Evolutionary conservation across 2,113 vertebrate species (phyloP).

Genomic region (Tympanuchus pallidicinctus): DNA sequence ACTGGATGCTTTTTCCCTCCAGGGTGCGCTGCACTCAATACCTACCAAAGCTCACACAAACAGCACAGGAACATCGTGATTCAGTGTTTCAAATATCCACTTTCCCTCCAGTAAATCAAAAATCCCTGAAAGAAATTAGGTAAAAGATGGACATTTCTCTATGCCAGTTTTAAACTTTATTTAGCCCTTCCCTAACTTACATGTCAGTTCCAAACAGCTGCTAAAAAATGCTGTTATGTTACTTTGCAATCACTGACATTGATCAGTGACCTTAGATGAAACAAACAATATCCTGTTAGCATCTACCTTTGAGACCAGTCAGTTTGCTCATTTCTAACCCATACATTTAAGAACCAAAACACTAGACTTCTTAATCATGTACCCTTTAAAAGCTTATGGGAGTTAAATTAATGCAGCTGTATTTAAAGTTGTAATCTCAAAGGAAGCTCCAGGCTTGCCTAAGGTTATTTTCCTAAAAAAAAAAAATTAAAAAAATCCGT

Average conservation of each 20-base stretch:
- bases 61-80: not conserved
- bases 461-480: not conserved
- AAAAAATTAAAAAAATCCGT: not conserved
- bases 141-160: not conserved
- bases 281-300: not conserved
- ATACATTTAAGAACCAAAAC: not conserved
- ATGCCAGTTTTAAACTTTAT: not conserved
- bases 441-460: not conserved
- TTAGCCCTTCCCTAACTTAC: not conserved
- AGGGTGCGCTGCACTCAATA: not conserved
- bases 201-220: not conserved
- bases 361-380: not conserved
- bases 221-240: not conserved
- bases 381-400: not conserved
- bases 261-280: not conserved
- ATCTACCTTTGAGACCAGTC: not conserved
- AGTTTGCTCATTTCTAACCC: not conserved
- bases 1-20: not conserved
- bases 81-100: not conserved
- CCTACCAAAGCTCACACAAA: not conserved
- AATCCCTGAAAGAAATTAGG: not conserved
- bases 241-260: not conserved
- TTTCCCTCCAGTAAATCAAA: not conserved
- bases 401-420: conserved; percentile 1
- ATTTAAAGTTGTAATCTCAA: not conserved